Conservation (phyloP, 2,797 vertebrate genomes). For the Pampus argenteus region DNA sequence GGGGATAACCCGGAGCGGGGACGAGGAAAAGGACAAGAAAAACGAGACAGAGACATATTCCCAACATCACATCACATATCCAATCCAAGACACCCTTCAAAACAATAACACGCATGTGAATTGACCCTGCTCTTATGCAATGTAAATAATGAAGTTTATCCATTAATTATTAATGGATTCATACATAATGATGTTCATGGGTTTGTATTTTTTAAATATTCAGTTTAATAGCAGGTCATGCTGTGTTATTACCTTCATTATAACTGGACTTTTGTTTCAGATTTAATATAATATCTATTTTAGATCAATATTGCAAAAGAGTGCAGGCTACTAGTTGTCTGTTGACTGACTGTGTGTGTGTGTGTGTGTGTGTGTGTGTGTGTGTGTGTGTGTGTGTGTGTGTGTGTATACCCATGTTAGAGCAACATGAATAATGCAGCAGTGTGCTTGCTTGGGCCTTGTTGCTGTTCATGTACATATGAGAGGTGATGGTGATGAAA, state of each 20-base stretch:
- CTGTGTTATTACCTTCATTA: background rate
- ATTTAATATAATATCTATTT: constrained; percentile 35
- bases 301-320: constrained; percentile 50
- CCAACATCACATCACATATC: background rate
- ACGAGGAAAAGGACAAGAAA: background rate
- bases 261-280: too few species aligned
- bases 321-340: constrained; percentile 9
- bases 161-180: background rate
- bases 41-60: background rate
- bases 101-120: background rate
- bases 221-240: background rate
- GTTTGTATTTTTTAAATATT: background rate
- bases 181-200: background rate
- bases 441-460: constrained; percentile 1
- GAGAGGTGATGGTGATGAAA: constrained; percentile 59
- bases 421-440: constrained; percentile 47
- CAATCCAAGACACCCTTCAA: background rate
- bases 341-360: constrained; percentile 10
- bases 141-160: background rate
- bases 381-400: background rate
- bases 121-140: background rate
- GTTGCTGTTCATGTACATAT: constrained; percentile 16
- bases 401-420: background rate
- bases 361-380: background rate
- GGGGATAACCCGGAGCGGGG: background rate